Conservation (phyloP, 2,888 invertebrate species). For the Acleris literana region DNA sequence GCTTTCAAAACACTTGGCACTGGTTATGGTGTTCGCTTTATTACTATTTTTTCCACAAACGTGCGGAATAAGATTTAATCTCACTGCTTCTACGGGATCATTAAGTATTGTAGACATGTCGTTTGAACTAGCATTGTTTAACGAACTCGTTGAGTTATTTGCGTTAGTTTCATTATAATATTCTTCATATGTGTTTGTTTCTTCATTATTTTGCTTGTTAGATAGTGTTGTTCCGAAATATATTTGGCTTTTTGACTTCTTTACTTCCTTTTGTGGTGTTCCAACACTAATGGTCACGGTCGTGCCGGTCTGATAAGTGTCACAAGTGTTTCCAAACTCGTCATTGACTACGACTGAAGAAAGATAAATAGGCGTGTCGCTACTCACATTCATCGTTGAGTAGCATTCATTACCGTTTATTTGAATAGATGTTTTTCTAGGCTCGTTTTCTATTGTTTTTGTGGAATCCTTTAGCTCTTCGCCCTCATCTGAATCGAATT, state of each 20-base stretch:
- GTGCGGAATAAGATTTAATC: constrained; percentile 89
- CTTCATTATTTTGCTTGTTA: constrained; percentile 52
- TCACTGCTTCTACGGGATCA: constrained; percentile 90
- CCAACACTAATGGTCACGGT: constrained; percentile 86
- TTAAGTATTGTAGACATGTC: constrained; percentile 84
- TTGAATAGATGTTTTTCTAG: constrained; percentile 87
- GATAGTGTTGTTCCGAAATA: constrained; percentile 75
- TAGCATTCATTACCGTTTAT: constrained; percentile 90
- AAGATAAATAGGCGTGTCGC: constrained; percentile 87
- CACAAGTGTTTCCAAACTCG: constrained; percentile 70
- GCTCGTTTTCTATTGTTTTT: constrained; percentile 65
- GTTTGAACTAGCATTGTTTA: constrained; percentile 43
- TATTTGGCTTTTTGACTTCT: constrained; percentile 79
- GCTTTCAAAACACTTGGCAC: constrained; percentile 30
- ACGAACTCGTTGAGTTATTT: constrained; percentile 42
- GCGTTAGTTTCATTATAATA: constrained; percentile 61
- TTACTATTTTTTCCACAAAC: constrained; percentile 86
- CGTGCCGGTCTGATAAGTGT: constrained; percentile 80
- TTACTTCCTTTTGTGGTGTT: constrained; percentile 72
- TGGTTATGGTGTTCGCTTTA: constrained; percentile 40
- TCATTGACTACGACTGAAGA: constrained; percentile 89
- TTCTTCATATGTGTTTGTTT: constrained; percentile 73
- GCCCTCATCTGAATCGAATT: constrained; percentile 79
- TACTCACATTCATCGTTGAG: constrained; percentile 88
- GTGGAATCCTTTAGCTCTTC: constrained; percentile 55